Evolutionary conservation across 2,888 invertebrate genomes (phyloP).

Genomic region (Bursaphelenchus okinawaensis): DNA sequence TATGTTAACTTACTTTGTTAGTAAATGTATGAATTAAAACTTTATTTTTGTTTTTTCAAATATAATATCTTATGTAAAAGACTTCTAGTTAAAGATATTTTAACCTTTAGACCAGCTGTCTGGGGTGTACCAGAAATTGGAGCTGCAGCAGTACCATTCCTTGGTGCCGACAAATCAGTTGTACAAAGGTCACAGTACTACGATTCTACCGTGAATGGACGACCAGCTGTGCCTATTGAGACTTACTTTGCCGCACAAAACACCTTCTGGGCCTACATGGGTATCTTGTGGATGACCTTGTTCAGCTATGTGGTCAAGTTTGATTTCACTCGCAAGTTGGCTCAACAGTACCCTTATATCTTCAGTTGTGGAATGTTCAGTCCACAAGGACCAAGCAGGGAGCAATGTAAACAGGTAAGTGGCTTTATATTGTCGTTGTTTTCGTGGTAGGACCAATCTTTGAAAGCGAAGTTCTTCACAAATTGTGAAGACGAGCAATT

Average conservation of each 20-base stretch:
- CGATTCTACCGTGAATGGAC: constrained; percentile 67
- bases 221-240: constrained; percentile 67
- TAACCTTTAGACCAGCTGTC: constrained; percentile 34
- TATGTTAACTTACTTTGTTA: constrained; percentile 1
- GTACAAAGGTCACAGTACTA: constrained; percentile 70
- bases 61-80: neutral
- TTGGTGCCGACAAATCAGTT: constrained; percentile 62
- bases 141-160: constrained; percentile 71
- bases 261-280: constrained; percentile 65
- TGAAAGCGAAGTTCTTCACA: too few relatives aligned
- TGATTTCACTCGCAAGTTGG: constrained; percentile 66
- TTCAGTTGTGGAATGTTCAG: constrained; percentile 62
- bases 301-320: constrained; percentile 67
- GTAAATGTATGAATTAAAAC: too few relatives aligned
- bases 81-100: constrained; percentile 8
- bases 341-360: constrained; percentile 73
- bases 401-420: constrained; percentile 58
- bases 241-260: constrained; percentile 69
- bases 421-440: too few relatives aligned
- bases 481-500: too few relatives aligned
- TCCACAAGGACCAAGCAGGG: constrained; percentile 63
- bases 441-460: too few relatives aligned
- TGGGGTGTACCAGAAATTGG: constrained; percentile 57
- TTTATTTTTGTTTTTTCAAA: neutral
- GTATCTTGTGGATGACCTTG: constrained; percentile 46